phyloP scores from a whole-genome alignment of 2,888 invertebrate genomes.

The Pachycephus smyrnensis region DNA sequence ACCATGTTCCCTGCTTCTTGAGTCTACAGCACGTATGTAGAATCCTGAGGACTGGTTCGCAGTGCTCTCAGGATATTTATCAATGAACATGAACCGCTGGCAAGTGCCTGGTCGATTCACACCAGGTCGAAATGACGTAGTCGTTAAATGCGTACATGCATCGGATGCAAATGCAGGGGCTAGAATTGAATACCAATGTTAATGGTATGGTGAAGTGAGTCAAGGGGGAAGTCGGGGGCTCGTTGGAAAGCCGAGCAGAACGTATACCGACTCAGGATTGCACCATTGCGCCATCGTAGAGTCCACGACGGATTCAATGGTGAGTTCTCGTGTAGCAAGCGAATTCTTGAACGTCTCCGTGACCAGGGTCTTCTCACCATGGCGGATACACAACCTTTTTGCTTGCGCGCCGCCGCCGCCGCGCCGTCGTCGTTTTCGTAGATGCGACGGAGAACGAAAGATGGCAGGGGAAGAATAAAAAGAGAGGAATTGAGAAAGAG shows the following conservation, averaged over 20 bases:
- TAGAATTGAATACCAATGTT: neutral
- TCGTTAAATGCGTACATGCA: constrained; percentile 35
- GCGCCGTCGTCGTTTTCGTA: neutral
- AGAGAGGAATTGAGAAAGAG: neutral
- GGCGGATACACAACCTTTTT: neutral
- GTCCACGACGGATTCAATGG: neutral
- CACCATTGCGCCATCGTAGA: neutral
- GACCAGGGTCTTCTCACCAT: neutral
- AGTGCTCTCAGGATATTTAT: neutral
- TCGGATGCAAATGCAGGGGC: constrained; percentile 34
- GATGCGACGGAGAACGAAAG: neutral
- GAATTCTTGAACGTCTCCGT: neutral
- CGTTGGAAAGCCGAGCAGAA: neutral
- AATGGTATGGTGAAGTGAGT: neutral
- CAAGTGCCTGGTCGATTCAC: constrained; percentile 31
- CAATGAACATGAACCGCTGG: neutral
- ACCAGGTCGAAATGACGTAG: constrained; percentile 37
- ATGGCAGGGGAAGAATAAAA: neutral
- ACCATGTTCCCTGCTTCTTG: neutral
- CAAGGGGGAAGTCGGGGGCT: neutral
- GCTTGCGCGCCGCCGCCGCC: neutral
- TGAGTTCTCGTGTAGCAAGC: neutral
- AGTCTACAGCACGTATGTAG: neutral
- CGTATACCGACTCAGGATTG: neutral
- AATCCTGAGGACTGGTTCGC: neutral